These are phyloP conservation scores for Leucoraja erinaceus DNA, from an alignment of 2,113 vertebrate species.

Conservation along the genomic window DNA sequence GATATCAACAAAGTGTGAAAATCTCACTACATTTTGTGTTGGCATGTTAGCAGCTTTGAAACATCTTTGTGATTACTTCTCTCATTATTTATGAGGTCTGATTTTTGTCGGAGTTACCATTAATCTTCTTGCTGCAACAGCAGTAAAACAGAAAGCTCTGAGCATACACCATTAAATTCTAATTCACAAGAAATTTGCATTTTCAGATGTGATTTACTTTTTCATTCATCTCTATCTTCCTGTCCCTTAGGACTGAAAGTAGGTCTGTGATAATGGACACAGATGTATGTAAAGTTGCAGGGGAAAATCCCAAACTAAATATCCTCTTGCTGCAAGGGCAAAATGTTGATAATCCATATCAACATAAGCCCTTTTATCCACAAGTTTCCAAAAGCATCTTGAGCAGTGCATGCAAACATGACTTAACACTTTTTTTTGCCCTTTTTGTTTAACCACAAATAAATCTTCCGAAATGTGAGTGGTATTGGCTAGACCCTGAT, in stretches of 20 bases:
- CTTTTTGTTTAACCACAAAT: background rate
- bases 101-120: background rate
- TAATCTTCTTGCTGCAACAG: background rate
- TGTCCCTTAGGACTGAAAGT: background rate
- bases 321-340: background rate
- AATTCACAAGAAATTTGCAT: background rate
- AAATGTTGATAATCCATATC: background rate
- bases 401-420: background rate
- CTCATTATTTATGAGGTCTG: background rate
- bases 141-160: slow-evolving; percentile 12
- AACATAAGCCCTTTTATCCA: background rate
- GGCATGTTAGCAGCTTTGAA: background rate
- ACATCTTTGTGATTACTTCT: background rate
- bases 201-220: background rate
- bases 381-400: background rate
- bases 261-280: background rate
- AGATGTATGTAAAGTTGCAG: background rate
- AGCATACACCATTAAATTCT: background rate
- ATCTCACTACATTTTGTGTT: background rate
- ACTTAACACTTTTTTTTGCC: background rate
- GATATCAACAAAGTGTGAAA: background rate
- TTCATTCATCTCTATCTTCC: background rate
- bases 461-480: background rate
- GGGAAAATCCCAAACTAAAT: background rate
- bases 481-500: too few relatives aligned